phyloP scores from a whole-genome alignment of 2,888 invertebrate genomes.

The Amblyjoppa proteus region DNA sequence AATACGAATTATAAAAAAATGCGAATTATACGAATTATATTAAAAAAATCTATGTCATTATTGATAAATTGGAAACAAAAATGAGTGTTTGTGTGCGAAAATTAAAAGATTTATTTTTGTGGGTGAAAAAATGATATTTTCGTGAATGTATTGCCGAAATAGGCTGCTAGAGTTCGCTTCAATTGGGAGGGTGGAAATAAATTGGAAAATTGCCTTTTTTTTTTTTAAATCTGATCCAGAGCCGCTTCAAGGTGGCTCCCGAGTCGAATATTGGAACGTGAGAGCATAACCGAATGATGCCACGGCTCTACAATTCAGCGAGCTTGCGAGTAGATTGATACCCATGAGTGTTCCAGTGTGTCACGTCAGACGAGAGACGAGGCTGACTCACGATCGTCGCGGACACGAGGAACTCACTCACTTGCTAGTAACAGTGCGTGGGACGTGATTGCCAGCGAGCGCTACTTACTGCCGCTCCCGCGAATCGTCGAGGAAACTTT shows the following conservation, averaged over 20 bases:
- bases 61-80: no score
- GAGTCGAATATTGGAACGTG: slow-evolving; percentile 43
- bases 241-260: background rate
- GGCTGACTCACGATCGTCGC: slow-evolving; percentile 48
- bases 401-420: slow-evolving; percentile 20
- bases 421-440: slow-evolving; percentile 15
- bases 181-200: no score
- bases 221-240: background rate
- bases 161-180: no score
- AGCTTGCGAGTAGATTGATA: slow-evolving; percentile 57
- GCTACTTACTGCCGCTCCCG: background rate
- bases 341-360: slow-evolving; percentile 28
- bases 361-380: slow-evolving; percentile 52
- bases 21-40: no score
- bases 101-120: no score
- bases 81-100: no score
- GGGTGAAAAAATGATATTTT: no score
- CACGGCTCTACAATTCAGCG: slow-evolving; percentile 58
- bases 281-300: slow-evolving; percentile 43
- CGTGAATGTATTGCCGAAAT: no score
- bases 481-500: slow-evolving; percentile 14
- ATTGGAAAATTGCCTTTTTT: background rate
- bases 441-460: background rate
- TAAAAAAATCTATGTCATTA: no score
- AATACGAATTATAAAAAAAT: no score